phyloP scores from a whole-genome alignment of 2,888 invertebrate genomes.

The Entomobrya proxima region DNA sequence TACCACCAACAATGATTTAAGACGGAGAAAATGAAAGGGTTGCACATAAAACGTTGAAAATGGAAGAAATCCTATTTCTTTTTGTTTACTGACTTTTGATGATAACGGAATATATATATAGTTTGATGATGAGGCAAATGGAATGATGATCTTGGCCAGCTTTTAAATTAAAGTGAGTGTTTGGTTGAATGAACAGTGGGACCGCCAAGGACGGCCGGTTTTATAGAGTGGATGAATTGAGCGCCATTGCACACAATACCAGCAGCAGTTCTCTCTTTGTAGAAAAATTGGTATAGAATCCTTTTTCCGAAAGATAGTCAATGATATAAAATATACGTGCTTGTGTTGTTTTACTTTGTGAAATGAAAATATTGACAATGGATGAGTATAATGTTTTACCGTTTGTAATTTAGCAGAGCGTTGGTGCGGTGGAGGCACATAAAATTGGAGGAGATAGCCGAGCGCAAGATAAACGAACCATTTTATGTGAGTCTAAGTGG shows the following conservation, averaged over 20 bases:
- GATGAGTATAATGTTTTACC: no score
- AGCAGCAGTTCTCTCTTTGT: no score
- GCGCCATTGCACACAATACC: no score
- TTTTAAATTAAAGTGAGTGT: slow-evolving; percentile 21
- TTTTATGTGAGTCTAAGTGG: slow-evolving; percentile 17
- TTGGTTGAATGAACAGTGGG: not conserved
- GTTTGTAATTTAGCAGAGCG: not conserved
- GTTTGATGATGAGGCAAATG: not conserved
- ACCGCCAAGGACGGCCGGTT: not conserved
- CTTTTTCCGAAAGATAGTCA: no score
- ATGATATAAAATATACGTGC: no score
- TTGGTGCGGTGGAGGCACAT: not conserved
- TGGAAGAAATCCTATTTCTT: not conserved
- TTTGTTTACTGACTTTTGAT: not conserved
- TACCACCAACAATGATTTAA: not conserved
- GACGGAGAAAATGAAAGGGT: not conserved
- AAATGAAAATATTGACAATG: no score
- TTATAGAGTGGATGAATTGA: no score
- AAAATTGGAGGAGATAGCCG: not conserved
- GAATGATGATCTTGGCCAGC: not conserved
- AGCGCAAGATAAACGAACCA: not conserved
- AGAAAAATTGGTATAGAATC: no score
- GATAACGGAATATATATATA: no score
- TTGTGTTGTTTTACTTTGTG: no score
- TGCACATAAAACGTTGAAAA: not conserved